Percentiles rank a stretch among this genome's conserved stretches.
Evolutionary conservation across 2,888 invertebrate species (phyloP).

Genomic region (Ctenicera cuprea): DNA sequence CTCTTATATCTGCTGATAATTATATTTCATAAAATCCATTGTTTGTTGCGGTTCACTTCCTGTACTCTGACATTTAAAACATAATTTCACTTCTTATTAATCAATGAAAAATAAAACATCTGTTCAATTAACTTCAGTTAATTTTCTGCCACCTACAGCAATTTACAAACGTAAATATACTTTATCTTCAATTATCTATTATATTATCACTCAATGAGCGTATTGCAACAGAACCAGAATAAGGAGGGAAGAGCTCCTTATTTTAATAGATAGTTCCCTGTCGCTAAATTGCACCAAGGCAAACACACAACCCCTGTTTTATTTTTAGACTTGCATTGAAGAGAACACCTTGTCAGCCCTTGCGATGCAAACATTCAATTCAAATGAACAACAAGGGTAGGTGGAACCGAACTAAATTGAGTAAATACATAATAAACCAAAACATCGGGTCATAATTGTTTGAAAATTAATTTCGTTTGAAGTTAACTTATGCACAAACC

Average conservation of each 20-base stretch:
- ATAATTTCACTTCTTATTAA: background rate
- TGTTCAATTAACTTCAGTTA: background rate
- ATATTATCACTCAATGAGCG: no score
- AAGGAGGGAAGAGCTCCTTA: slow-evolving; percentile 11
- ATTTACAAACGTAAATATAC: background rate
- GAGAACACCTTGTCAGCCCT: no score
- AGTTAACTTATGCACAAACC: no score
- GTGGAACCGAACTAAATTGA: no score
- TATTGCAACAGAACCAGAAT: no score
- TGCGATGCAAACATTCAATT: no score
- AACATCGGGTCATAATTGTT: no score
- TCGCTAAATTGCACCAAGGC: slow-evolving; percentile 6
- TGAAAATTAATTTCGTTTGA: no score
- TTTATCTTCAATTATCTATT: no score
- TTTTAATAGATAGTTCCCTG: background rate
- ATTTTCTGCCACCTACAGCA: background rate
- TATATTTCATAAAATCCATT: background rate
- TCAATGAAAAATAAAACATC: background rate
- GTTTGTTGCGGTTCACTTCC: background rate
- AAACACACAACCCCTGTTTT: slow-evolving; percentile 1
- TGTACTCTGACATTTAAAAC: background rate
- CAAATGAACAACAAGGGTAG: no score
- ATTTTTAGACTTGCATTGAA: background rate
- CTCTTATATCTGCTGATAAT: background rate
- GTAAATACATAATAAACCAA: no score